Base-by-base conservation (phyloP, 2,888 invertebrate genomes). In the Drosophila setosimentum region DNA sequence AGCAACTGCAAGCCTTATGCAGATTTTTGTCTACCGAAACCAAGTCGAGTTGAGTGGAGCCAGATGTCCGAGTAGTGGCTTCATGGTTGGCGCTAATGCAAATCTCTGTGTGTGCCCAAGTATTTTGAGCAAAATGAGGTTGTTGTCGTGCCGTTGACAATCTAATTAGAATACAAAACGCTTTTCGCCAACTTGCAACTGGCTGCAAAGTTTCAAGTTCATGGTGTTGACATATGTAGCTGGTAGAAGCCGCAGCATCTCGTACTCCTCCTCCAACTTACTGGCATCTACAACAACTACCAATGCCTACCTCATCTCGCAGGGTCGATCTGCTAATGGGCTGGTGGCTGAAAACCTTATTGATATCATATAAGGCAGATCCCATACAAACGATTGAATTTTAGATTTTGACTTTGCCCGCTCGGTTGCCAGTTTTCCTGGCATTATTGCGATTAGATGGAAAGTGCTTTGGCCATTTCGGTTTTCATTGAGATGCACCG, bases 121-220 rank as follows among this genome's bases (percentile, higher is more conserved):
- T 85, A 87, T 87, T 91, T 91, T 89, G 75, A 75, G 75, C 90
- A 83, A 91, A 91, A 91, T 92, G 91, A 91, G 91, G 91, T 92
- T 91, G 91, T 91, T 91, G 91, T 91, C 91, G 91, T 91, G 91
- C 91, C 87, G 83, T 89, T 91, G 92, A 92, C 92, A 92, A 92
- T 92, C 92, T 92, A 92, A 92, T 92, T 92, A 92, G 92, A 91
- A 91, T 92, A 91, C 88, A 82, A 90, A 90, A 91, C 87, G 87
- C 90, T 89, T 89, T 89, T 76, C 78, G 76, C 72, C 72, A 61
- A 61, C 57, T 45, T 76, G 50, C 57, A 68, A 59, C 55, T 55
- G 58, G 68, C 59, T 42, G 48, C 35, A 71, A 65, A 80, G 87
- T 90, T 88, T 87, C 91, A 87, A 91, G 91, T 87, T 87, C 87